Conservation (phyloP, 2,113 vertebrate species). For the Vireo altiloquus region DNA sequence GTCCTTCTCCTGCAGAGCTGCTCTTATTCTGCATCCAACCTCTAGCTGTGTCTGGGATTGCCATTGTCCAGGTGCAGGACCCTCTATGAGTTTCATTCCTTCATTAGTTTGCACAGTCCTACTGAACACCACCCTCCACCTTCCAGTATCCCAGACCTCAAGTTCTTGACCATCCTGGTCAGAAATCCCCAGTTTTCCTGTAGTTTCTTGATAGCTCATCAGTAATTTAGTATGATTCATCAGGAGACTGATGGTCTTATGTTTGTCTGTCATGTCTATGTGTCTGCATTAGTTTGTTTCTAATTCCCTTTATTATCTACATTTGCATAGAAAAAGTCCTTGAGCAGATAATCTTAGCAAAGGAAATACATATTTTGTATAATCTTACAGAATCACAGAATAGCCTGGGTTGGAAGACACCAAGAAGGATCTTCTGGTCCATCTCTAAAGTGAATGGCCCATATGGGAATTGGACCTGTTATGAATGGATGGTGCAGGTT, state of each 20-base stretch:
- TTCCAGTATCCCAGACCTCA: background rate
- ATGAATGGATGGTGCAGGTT: too few relatives aligned
- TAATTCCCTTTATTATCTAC: background rate
- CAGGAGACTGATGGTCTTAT: too few relatives aligned
- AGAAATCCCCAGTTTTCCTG: background rate
- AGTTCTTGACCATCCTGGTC: background rate
- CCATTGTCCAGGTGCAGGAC: background rate
- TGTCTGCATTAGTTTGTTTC: background rate
- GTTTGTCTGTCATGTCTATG: background rate
- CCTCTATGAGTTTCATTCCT: background rate
- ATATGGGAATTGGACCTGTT: too few relatives aligned
- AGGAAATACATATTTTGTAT: background rate
- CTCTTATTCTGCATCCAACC: background rate
- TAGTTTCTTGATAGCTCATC: background rate
- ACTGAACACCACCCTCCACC: background rate
- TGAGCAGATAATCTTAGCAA: background rate
- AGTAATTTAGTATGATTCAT: too few relatives aligned
- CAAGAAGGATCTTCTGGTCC: background rate
- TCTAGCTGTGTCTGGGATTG: background rate
- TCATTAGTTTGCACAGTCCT: background rate
- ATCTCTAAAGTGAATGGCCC: background rate
- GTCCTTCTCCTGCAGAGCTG: background rate
- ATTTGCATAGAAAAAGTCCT: background rate
- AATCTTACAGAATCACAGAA: background rate
- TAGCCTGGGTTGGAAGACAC: background rate